Evolutionary conservation across 2,113 vertebrate genomes (phyloP).

Genomic region (Phylloscopus trochiloides): DNA sequence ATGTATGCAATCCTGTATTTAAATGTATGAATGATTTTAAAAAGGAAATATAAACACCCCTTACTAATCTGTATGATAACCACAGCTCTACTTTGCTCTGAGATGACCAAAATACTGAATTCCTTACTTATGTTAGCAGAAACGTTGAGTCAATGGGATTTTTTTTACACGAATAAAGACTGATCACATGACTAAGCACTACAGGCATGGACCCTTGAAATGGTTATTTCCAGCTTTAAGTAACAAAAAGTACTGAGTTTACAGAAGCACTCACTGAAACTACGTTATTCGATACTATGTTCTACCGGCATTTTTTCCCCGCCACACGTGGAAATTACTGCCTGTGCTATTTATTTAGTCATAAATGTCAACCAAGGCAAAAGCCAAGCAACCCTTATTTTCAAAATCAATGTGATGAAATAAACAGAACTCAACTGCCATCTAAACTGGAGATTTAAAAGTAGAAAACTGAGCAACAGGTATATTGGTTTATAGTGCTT

Average conservation of each 20-base stretch:
- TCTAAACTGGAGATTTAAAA: not conserved
- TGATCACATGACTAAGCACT: conserved; percentile 21
- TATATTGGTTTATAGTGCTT: not conserved
- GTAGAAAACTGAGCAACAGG: not conserved
- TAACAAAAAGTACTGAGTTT: conserved; percentile 39
- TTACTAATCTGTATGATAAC: not conserved
- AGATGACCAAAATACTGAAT: not conserved
- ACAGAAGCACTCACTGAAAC: conserved; percentile 13
- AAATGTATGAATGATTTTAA: not conserved
- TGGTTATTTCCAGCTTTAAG: conserved; percentile 63
- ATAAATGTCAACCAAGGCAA: not conserved
- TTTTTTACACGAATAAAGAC: not conserved
- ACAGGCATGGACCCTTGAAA: not conserved
- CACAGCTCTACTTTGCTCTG: not conserved
- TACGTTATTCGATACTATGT: not conserved
- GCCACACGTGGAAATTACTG: not conserved
- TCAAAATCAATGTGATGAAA: not conserved
- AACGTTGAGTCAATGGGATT: conserved; percentile 9
- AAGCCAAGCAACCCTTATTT: not conserved
- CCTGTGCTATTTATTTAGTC: not conserved
- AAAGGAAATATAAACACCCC: not conserved
- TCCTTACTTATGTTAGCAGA: not conserved
- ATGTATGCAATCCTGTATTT: not conserved
- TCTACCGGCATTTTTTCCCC: not conserved
- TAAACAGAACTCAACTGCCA: not conserved